Evolutionary conservation across 2,888 invertebrate genomes (phyloP).

Genomic region (Caenorhabditis sp.): DNA sequence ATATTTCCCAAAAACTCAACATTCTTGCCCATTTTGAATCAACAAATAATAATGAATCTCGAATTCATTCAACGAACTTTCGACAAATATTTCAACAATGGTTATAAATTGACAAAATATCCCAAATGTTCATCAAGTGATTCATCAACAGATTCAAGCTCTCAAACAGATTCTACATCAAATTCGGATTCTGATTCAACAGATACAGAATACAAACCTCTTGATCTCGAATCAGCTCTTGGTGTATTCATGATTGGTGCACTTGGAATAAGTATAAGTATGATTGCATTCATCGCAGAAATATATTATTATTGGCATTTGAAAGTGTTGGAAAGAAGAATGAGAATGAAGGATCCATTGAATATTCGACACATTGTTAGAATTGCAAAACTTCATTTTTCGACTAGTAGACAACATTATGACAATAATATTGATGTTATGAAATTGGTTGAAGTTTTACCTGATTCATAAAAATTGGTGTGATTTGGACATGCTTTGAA

Average conservation of each 20-base stretch:
- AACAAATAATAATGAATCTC: too few species aligned
- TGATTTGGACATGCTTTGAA: neutral
- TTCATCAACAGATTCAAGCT: too few species aligned
- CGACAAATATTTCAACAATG: too few species aligned
- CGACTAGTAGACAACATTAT: slow-evolving; percentile 34
- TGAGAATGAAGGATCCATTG: slow-evolving; percentile 31
- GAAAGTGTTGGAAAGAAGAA: slow-evolving; percentile 21
- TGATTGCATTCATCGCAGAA: slow-evolving; percentile 38
- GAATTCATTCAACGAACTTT: too few species aligned
- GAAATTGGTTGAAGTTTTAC: slow-evolving; percentile 24
- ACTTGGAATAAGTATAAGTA: slow-evolving; percentile 31
- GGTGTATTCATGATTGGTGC: slow-evolving; percentile 48
- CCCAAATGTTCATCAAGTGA: too few species aligned
- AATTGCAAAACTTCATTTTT: slow-evolving; percentile 42
- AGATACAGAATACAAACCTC: slow-evolving; percentile 23
- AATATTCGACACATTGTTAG: slow-evolving; percentile 30
- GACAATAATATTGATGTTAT: slow-evolving; percentile 39
- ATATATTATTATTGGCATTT: slow-evolving; percentile 47
- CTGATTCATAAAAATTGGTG: too few species aligned
- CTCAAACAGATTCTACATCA: too few species aligned
- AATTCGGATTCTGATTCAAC: slow-evolving; percentile 33
- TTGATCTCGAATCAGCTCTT: slow-evolving; percentile 43
- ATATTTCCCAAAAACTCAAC: too few species aligned
- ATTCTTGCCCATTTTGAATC: too few species aligned
- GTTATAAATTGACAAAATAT: too few species aligned